Evolutionary conservation across 2,888 invertebrate species (phyloP), one percentile per base, ranked within the genome.

Genomic region (Fabriciana adippe): DNA sequence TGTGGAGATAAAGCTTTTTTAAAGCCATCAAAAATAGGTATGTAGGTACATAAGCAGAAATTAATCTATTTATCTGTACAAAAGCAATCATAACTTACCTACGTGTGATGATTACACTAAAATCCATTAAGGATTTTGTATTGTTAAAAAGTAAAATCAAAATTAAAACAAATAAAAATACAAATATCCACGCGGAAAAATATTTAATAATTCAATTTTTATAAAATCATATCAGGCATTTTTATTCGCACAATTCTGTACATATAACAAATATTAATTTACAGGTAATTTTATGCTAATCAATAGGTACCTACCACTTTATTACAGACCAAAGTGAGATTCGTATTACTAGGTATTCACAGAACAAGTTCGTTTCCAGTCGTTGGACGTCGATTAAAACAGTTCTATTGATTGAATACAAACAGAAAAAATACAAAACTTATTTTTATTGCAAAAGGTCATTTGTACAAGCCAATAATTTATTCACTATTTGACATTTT

Each of bases 171-270:
- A 72, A 73, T 72, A 73, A 77, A 75, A 75, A 83, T 80, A 77
- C 87, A 82, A 77, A 76, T 76, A 70, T 89, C 90, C 92, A 90
- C 87, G 90, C 88, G 92, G 92, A 92, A 92, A 86, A 92, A 91
- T 90, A 90, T 91, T 61, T 61, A 61, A 61, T 61, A 61, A 89
- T 92, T 91, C 88, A 89, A 89, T 91, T 92, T 91, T 92, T 90
- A 90, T 88, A 92, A 92, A 92, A 92, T 90, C 91, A 92, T 90
- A 84, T 89, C 87, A 91, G 92, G 90, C 92, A 88, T 86, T 87
- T 87, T 83, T 85, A 87, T 87, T 89, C 87, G 89, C 90, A 89
- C 86, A 88, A 86, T 85, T 89, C 89, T 90, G 87, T 91, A 92
- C 90, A 91, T 85, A 87, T 84, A 87, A 73, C 69, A 67, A 67